Evolutionary conservation across 2,797 vertebrate genomes (phyloP).

Genomic region (Distichodus sexfasciatus): DNA sequence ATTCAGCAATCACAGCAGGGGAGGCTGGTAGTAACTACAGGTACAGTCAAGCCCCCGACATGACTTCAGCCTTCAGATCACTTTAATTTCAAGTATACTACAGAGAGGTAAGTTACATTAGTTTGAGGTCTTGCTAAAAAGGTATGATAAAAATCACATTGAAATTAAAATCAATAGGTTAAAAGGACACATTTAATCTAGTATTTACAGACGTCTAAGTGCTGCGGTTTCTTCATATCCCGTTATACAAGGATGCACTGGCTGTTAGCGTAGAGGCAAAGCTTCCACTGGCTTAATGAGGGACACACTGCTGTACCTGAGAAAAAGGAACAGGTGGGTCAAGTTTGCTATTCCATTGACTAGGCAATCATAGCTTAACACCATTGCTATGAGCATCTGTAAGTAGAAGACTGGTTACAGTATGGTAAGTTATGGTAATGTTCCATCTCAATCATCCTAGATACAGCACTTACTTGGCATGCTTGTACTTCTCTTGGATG

Average conservation of each 20-base stretch:
- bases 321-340: background rate
- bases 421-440: background rate
- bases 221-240: slow-evolving; percentile 39
- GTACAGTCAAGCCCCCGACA: no score
- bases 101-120: background rate
- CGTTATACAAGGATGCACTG: background rate
- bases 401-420: no score
- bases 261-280: slow-evolving; percentile 51
- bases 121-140: slow-evolving; percentile 11
- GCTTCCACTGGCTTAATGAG: slow-evolving; percentile 55
- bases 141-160: slow-evolving; percentile 43
- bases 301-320: slow-evolving; percentile 67
- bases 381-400: no score
- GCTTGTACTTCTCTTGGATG: slow-evolving; percentile 84
- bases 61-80: background rate
- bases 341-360: no score
- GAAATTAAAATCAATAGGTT: slow-evolving; percentile 32
- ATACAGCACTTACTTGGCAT: slow-evolving; percentile 76
- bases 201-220: slow-evolving; percentile 43
- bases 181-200: slow-evolving; percentile 1
- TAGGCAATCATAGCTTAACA: no score
- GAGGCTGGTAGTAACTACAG: no score
- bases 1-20: no score
- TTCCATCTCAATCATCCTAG: no score
- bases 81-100: no score